Evolutionary conservation across 1,140 invertebrate species (phyloP).

Genomic region (Trichoplusia ni): DNA sequence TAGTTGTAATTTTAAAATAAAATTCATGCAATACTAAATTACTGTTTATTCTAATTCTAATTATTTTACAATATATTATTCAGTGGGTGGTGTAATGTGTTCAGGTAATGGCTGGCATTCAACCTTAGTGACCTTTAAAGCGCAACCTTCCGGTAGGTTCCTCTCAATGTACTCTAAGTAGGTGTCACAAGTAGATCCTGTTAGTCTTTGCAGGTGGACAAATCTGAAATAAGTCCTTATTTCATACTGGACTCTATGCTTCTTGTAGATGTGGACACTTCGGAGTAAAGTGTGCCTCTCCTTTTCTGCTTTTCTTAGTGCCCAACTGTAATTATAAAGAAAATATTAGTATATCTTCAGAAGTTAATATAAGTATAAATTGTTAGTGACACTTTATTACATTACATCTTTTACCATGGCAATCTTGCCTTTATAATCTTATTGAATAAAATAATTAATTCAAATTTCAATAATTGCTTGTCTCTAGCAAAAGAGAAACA

Average conservation of each 20-base stretch:
- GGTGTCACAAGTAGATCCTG: constrained; percentile 97
- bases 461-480: not conserved
- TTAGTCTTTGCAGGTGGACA: constrained; percentile 91
- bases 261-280: constrained; percentile 95
- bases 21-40: not conserved
- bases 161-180: constrained; percentile 98
- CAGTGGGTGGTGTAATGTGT: constrained; percentile 73
- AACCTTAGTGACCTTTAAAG: constrained; percentile 95
- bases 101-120: constrained; percentile 84
- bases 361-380: not conserved
- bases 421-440: too few relatives aligned
- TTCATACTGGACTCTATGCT: constrained; percentile 98
- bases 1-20: not conserved
- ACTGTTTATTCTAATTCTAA: constrained; percentile 26
- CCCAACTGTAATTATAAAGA: constrained; percentile 83
- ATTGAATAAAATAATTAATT: too few relatives aligned
- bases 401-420: too few relatives aligned
- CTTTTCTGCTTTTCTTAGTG: constrained; percentile 87
- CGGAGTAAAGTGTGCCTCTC: constrained; percentile 91
- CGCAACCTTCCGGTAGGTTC: constrained; percentile 98
- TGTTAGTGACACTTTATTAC: too few relatives aligned
- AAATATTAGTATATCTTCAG: not conserved
- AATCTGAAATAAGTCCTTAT: constrained; percentile 95
- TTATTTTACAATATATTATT: constrained; percentile 41
- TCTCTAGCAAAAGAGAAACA: too few relatives aligned